Base-by-base conservation (phyloP, 2,113 vertebrate genomes). In the Silurus meridionalis region DNA sequence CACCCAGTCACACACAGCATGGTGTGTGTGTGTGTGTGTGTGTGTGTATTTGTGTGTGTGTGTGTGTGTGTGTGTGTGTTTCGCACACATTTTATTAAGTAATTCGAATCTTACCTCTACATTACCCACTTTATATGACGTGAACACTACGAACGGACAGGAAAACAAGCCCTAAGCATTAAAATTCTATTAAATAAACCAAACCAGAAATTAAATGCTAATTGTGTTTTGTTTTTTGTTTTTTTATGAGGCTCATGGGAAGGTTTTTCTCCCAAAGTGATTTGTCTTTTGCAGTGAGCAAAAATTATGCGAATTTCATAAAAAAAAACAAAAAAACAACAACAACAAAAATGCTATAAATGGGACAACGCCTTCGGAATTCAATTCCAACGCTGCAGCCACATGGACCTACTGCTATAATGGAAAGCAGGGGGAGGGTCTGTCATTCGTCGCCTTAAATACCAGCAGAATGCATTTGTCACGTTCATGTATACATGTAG, bases 1-100 rank as follows among this genome's bases (percentile, higher is more conserved):
- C 83, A 85, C 77, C 57, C 86, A 87, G 83, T 61, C 88, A 75
- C 80, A 25, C 80, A 85, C 48, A 25, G 69, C 85, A 77, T 72
- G 46, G 58, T 17, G 46, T 19, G 28, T 72, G 5, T 37, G 67
- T 72, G 69, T 50, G 37, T 72, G 37, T 61, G 53, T 58, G 55
- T 71, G 23, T 52, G 48, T 66, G 61, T 67, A n/a, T n/a, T n/a
- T n/a, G 63, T 66, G 61, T 53, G 72, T 77, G 57, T 28, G 74
- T 37, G 61, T 61, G 75, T 85, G 61, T 85, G 83, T 79, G 15
- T 21, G 50, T 48, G 84, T 80, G 85, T 53, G 85, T 72, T 21
- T 48, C 50, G 17, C 69, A 10, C 37, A 48, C 69, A 21, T 72
- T 72, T 48, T 55, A 74, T 55, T 23, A 78, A 61, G 78, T 58